phyloP scores from a whole-genome alignment of 2,888 invertebrate genomes.

The Lordiphosa andalusiaca region DNA sequence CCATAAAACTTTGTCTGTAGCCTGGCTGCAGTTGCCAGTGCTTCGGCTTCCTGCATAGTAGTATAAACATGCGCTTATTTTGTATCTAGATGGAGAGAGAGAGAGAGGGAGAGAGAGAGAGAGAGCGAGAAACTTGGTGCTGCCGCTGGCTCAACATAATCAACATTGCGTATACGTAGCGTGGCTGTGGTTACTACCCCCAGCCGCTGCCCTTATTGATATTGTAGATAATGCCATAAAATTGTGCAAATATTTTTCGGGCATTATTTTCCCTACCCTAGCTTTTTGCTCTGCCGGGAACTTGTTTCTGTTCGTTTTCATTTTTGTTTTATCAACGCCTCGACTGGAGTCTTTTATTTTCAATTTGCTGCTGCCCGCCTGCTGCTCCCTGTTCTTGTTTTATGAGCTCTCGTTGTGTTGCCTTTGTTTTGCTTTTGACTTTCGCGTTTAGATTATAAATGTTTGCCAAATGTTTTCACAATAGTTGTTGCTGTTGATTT shows the following conservation, averaged over 20 bases:
- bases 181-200: slow-evolving; percentile 19
- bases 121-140: slow-evolving; percentile 7
- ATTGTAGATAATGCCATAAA: slow-evolving; percentile 60
- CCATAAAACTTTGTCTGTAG: slow-evolving; percentile 62
- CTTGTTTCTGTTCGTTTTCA: slow-evolving; percentile 29
- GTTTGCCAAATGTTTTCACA: slow-evolving; percentile 54
- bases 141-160: slow-evolving; percentile 42
- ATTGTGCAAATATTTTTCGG: slow-evolving; percentile 54
- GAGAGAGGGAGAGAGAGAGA: slow-evolving; percentile 28
- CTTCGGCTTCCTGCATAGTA: slow-evolving; percentile 17
- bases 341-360: slow-evolving; percentile 31
- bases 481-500: slow-evolving; percentile 28
- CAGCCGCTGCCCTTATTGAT: slow-evolving; percentile 37
- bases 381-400: slow-evolving; percentile 18
- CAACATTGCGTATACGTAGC: slow-evolving; percentile 62
- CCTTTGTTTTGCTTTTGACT: slow-evolving; percentile 53
- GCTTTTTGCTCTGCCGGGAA: slow-evolving; percentile 17
- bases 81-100: slow-evolving; percentile 51
- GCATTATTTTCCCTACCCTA: slow-evolving; percentile 42
- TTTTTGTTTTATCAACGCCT: slow-evolving; percentile 36
- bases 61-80: slow-evolving; percentile 62
- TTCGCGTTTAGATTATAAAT: slow-evolving; percentile 60
- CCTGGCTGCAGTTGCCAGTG: slow-evolving; percentile 40
- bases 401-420: slow-evolving; percentile 36
- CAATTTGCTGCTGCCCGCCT: slow-evolving; percentile 40